Evolutionary conservation across 1,140 invertebrate species (phyloP).

Genomic region (Paraescarpia echinospica): DNA sequence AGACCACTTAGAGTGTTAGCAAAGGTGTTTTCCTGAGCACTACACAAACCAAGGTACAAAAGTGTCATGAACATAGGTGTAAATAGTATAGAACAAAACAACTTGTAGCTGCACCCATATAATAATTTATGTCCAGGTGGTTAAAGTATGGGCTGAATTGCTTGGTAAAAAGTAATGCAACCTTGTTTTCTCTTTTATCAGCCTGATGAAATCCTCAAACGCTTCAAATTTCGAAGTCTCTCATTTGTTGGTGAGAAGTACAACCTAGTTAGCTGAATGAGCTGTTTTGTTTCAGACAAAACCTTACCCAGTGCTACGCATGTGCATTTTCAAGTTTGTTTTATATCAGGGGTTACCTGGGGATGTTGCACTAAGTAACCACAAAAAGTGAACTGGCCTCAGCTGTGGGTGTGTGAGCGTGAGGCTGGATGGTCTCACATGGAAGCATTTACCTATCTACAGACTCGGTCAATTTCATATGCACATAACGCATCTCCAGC

Average conservation of each 20-base stretch:
- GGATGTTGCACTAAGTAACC: background rate
- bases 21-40: too few species aligned
- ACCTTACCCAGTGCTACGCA: background rate
- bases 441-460: background rate
- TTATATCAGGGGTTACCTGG: background rate
- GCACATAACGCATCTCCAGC: background rate
- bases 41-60: too few species aligned
- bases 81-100: too few species aligned
- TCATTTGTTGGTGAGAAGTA: background rate
- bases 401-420: background rate
- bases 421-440: background rate
- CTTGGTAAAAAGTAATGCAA: background rate
- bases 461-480: background rate
- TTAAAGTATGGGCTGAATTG: background rate
- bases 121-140: background rate
- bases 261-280: background rate
- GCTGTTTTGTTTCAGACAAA: background rate
- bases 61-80: too few species aligned
- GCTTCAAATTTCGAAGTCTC: background rate
- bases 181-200: background rate
- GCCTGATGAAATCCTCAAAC: background rate
- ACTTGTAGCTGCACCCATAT: background rate
- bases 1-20: too few species aligned
- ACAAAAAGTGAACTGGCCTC: background rate
- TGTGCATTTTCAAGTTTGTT: background rate